Percentiles rank a stretch among this genome's conserved stretches.
These are phyloP conservation scores for Falcaria lacertinaria DNA, from an alignment of 2,888 invertebrate species.

Conservation along the genomic window DNA sequence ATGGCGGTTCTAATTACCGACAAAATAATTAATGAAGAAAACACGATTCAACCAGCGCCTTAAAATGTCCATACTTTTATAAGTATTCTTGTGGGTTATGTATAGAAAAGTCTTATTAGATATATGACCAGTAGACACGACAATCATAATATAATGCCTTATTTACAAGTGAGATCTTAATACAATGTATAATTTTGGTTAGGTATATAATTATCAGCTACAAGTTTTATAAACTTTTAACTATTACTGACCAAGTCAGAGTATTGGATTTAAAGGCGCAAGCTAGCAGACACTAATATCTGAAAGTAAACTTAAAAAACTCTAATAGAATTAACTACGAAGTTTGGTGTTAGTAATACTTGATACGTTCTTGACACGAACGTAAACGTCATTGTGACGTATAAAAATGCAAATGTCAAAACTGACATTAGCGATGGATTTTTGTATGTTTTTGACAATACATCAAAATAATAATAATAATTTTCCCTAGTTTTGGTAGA, in stretches of 20 bases:
- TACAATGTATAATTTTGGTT: conserved; percentile 34
- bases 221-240: conserved; percentile 63
- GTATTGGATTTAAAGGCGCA: conserved; percentile 41
- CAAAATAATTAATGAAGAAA: too few species aligned
- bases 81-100: neutral
- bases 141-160: conserved; percentile 32
- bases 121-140: conserved; percentile 8
- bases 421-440: conserved; percentile 1
- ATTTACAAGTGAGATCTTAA: conserved; percentile 72
- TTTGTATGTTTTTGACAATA: too few species aligned
- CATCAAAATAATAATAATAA: too few species aligned
- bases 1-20: too few species aligned
- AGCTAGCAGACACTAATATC: conserved; percentile 60
- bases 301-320: conserved; percentile 9
- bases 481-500: too few species aligned
- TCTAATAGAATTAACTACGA: conserved; percentile 7
- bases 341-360: conserved; percentile 5
- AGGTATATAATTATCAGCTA: conserved; percentile 40
- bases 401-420: neutral
- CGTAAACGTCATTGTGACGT: neutral
- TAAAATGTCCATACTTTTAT: too few species aligned
- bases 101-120: neutral
- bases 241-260: conserved; percentile 54
- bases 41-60: too few species aligned
- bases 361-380: neutral